A percentile compares a stretch with the other conserved stretches of the same genome.
Conservation (phyloP, 1,140 invertebrate species). For the Matsumurasca onukii region DNA sequence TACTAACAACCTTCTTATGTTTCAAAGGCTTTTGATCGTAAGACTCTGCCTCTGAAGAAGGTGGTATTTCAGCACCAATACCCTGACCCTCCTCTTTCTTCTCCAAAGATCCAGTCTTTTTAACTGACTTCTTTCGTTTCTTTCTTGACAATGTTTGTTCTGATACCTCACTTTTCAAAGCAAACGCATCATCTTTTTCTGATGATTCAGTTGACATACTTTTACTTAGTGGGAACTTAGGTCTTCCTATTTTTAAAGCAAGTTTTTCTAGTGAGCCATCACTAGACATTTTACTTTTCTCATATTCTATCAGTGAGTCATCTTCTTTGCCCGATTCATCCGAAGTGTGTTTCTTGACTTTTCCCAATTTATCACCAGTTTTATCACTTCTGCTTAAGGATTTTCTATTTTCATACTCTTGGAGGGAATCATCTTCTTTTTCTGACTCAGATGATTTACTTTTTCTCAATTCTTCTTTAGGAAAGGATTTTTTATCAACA, state of each 20-base stretch:
- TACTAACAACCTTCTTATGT: constrained; percentile 19
- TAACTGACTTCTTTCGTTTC: constrained; percentile 28
- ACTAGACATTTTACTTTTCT: constrained; percentile 33
- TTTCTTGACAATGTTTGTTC: constrained; percentile 27
- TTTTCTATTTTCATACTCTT: constrained; percentile 38
- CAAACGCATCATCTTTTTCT: constrained; percentile 30
- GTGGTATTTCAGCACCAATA: constrained; percentile 27
- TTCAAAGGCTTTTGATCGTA: constrained; percentile 1
- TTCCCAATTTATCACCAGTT: background rate
- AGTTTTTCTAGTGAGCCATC: background rate
- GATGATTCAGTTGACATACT: constrained; percentile 31
- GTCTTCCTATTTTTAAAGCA: constrained; percentile 12
- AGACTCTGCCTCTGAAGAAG: constrained; percentile 30
- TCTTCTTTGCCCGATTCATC: constrained; percentile 36
- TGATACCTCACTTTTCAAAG: constrained; percentile 16
- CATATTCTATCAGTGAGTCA: constrained; percentile 36
- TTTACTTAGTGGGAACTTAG: background rate
- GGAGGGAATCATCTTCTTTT: constrained; percentile 40
- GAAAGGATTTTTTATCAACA: background rate
- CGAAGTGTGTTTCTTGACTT: constrained; percentile 20
- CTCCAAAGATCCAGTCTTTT: constrained; percentile 24
- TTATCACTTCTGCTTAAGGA: constrained; percentile 25
- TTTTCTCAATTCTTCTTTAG: constrained; percentile 27
- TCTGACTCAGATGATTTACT: constrained; percentile 36
- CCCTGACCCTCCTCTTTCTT: constrained; percentile 20